phyloP scores from a whole-genome alignment of 2,888 invertebrate species.

The Hybos culiciformis region DNA sequence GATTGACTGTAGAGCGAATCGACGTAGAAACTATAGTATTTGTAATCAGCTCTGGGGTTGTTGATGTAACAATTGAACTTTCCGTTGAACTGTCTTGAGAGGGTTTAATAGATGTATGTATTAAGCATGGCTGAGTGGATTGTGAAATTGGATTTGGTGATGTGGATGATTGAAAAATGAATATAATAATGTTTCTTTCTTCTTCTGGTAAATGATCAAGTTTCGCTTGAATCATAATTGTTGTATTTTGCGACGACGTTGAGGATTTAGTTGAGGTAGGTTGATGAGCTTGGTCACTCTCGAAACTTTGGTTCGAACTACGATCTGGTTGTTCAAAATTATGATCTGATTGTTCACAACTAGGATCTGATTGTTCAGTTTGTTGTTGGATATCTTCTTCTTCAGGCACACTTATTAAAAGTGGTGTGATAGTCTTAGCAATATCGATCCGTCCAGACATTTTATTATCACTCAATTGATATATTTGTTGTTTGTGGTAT shows the following conservation, averaged over 20 bases:
- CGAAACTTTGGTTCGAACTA: too few relatives aligned
- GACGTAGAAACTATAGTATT: conserved; percentile 40
- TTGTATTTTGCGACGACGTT: not conserved
- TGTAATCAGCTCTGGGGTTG: conserved; percentile 39
- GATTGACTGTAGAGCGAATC: conserved; percentile 29
- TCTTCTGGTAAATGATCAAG: conserved; percentile 25
- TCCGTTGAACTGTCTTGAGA: conserved; percentile 24
- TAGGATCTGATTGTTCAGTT: not conserved
- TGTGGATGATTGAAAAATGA: conserved; percentile 29
- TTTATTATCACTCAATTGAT: not conserved
- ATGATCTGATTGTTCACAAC: not conserved
- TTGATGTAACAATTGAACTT: conserved; percentile 21
- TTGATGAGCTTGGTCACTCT: too few relatives aligned
- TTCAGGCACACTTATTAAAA: conserved; percentile 28
- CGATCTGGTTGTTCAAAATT: not conserved
- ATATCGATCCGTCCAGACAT: too few relatives aligned
- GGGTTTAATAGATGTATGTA: conserved; percentile 27
- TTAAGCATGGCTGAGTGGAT: conserved; percentile 30
- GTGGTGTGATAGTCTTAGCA: too few relatives aligned
- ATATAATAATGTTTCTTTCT: conserved; percentile 29
- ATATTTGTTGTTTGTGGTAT: conserved; percentile 2
- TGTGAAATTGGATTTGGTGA: conserved; percentile 18
- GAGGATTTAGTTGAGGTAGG: conserved; percentile 3
- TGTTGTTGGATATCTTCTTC: conserved; percentile 20
- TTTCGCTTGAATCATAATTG: conserved; percentile 23